Evolutionary conservation across 2,888 invertebrate genomes (phyloP).

Genomic region (Orthosia gracilis): DNA sequence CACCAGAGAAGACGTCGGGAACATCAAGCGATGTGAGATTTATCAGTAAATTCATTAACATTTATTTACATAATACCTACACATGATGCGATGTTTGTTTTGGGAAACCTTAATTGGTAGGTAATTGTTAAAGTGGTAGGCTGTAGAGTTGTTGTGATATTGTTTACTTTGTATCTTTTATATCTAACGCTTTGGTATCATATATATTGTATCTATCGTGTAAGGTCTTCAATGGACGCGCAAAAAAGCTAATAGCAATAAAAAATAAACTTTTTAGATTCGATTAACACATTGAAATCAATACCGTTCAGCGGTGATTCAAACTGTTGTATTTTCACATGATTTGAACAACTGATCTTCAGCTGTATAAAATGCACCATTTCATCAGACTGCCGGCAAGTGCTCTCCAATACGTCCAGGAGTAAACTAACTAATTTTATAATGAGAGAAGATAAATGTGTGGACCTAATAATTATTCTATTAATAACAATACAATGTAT

Average conservation of each 20-base stretch:
- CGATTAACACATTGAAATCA: too few relatives aligned
- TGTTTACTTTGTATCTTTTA: not conserved
- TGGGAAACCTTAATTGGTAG: conserved; percentile 17
- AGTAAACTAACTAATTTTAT: conserved; percentile 16
- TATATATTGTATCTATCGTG: not conserved
- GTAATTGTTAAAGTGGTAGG: not conserved
- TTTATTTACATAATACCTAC: conserved; percentile 45
- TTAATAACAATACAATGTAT: conserved; percentile 18
- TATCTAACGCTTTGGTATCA: too few relatives aligned
- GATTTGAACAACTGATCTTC: too few relatives aligned
- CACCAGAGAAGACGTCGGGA: conserved; percentile 21
- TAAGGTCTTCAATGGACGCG: not conserved
- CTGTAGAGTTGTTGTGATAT: not conserved
- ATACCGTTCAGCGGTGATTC: too few relatives aligned
- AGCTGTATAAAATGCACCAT: not conserved
- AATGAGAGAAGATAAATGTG: conserved; percentile 20
- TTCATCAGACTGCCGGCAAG: not conserved
- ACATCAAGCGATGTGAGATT: conserved; percentile 29
- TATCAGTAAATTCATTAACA: conserved; percentile 32
- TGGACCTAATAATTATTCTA: conserved; percentile 46
- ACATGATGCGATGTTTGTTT: conserved; percentile 18
- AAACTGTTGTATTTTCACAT: too few relatives aligned
- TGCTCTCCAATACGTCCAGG: conserved; percentile 3
- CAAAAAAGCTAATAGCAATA: too few relatives aligned
- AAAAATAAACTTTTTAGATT: too few relatives aligned